Base-by-base conservation (phyloP, 2,888 invertebrate genomes). In the Panopea generosa region DNA sequence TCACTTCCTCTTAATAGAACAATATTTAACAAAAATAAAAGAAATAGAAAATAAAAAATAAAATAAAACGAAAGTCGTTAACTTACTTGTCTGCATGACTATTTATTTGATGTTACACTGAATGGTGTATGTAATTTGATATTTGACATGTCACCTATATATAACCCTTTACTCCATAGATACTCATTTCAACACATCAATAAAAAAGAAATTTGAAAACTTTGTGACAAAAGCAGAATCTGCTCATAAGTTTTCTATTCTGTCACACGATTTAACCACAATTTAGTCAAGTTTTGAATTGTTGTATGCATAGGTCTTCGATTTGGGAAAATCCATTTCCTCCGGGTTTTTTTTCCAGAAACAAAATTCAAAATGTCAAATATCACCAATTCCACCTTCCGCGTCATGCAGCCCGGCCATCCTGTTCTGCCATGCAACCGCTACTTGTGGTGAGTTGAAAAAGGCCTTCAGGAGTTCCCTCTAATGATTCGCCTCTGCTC, bases 381-480 rank as follows among this genome's bases (percentile, higher is more conserved):
- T 55, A 24, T 22, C 26, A 52, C 22, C 55, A 7, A 27, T 29
- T 55, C 40, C 45, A 56, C 29, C 11, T 56, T 56, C 43, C 26
- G 43, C 40, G 45, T 53, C 53, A 22, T 65, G 53, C 26, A 66
- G 43, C 26, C 65, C 56, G 4, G 65, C 26, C 60, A 69, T 52
- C 47, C 55, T 60, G 18, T 60, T 26, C 55, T 67, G 67, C 67
- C 67, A 59, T 24, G 43, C 47, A 16, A 70, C 62, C 22, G 61
- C 62, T 56, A 61, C 55, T 47, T 50, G 38, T 52, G 40, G 47
- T 50, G 59, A 60, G 68, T 43, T 62, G 47, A 70, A 70, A 47
- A 49, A 70, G 43, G 18, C 26, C 47, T 55, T 62, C 57, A 71
- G 57, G 53, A 45, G 62, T 27, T 63, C 50, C 45, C 63, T 62